phyloP scores from a whole-genome alignment of 2,797 vertebrate species.

The Liparis tanakae region DNA sequence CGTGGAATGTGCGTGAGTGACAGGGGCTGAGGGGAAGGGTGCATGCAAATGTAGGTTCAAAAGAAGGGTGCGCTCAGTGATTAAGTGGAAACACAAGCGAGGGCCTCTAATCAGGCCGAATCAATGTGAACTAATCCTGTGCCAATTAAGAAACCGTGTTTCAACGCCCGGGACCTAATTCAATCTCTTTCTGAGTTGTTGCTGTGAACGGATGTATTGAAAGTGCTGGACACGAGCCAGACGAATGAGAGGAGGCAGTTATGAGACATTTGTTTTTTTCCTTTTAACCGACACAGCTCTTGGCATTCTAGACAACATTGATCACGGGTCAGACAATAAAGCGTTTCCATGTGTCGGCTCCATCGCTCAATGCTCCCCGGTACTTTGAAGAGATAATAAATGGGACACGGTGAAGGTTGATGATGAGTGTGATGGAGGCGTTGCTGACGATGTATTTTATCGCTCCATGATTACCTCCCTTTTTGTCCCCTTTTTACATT shows the following conservation, averaged over 20 bases:
- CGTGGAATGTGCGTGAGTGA: slow-evolving; percentile 49
- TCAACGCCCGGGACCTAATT: slow-evolving; percentile 67
- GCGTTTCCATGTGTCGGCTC: slow-evolving; percentile 27
- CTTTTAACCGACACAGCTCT: slow-evolving; percentile 36
- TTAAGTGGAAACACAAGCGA: slow-evolving; percentile 67
- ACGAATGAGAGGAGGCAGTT: slow-evolving; percentile 41
- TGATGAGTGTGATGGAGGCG: slow-evolving; percentile 26
- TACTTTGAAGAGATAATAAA: slow-evolving; percentile 44
- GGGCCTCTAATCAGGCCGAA: slow-evolving; percentile 70
- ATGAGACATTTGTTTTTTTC: slow-evolving; percentile 29
- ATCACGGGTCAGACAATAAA: slow-evolving; percentile 45
- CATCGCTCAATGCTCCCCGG: slow-evolving; percentile 22
- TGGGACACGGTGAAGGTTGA: slow-evolving; percentile 12
- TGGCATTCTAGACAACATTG: slow-evolving; percentile 45
- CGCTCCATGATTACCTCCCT: slow-evolving; percentile 2
- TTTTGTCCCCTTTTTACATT: slow-evolving; percentile 5
- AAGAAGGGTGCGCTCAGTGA: slow-evolving; percentile 60
- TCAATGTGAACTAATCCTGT: slow-evolving; percentile 77
- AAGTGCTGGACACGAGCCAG: slow-evolving; percentile 51
- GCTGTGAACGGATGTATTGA: slow-evolving; percentile 69
- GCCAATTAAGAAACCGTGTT: slow-evolving; percentile 73
- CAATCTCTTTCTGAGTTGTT: slow-evolving; percentile 61
- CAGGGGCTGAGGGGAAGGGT: slow-evolving; percentile 29
- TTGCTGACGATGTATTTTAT: slow-evolving; percentile 30
- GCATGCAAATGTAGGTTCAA: slow-evolving; percentile 50